A percentile compares a stretch with the other conserved stretches of the same genome.
Evolutionary conservation across 2,888 invertebrate species (phyloP).

Genomic region (Drosophila conformis): DNA sequence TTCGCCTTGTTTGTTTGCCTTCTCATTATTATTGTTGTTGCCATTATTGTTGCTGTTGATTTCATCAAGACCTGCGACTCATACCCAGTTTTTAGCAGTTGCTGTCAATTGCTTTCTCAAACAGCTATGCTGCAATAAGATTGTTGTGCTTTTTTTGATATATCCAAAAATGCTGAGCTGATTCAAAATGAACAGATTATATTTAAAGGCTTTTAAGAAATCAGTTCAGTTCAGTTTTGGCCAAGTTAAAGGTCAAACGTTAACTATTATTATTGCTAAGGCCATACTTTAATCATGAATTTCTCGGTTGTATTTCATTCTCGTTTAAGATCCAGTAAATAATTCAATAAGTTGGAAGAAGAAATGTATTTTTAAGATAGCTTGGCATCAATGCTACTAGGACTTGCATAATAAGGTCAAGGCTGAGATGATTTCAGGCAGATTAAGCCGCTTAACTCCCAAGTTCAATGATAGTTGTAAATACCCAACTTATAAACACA

Average conservation of each 20-base stretch:
- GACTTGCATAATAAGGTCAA: background rate
- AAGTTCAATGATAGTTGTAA: background rate
- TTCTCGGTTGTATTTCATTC: background rate
- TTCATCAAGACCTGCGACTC: conserved; percentile 21
- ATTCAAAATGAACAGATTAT: background rate
- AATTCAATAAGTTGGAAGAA: background rate
- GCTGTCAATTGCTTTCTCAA: conserved; percentile 37
- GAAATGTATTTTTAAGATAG: background rate
- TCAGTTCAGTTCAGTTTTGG: background rate
- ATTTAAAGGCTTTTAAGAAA: background rate
- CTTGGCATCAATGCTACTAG: background rate
- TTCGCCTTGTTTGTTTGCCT: conserved; percentile 71
- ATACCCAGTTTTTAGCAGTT: conserved; percentile 33
- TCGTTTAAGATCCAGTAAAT: no score
- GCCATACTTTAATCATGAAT: background rate
- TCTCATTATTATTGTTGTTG: conserved; percentile 66
- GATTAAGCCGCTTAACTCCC: background rate
- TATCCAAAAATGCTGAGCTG: background rate
- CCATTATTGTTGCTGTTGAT: conserved; percentile 30
- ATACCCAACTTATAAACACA: background rate
- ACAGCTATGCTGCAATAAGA: conserved; percentile 15
- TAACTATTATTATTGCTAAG: no score
- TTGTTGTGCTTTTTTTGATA: background rate
- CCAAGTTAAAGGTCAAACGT: background rate
- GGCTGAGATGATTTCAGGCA: background rate